A percentile compares a stretch with the other conserved stretches of the same genome.
Conservation (phyloP, 2,113 vertebrate genomes). For the Lagopus muta region DNA sequence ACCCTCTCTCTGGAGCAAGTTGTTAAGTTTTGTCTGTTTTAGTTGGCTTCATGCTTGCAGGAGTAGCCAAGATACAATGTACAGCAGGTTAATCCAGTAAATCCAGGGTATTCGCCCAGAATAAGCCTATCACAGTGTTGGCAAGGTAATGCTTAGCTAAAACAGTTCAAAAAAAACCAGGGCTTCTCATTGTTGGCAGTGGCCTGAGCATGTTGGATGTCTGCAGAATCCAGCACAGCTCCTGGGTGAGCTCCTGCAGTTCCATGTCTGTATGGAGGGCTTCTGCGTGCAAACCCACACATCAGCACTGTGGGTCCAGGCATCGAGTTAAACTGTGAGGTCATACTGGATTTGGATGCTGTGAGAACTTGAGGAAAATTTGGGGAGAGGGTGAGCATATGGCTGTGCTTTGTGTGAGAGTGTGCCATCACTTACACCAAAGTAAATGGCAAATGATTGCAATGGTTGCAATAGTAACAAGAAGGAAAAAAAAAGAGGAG, state of each 20-base stretch:
- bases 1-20: neutral
- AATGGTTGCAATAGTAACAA: neutral
- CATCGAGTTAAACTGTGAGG: accelerated
- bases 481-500: neutral
- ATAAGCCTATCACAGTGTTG: neutral
- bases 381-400: neutral
- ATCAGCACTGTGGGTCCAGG: accelerated
- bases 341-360: neutral
- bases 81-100: constrained; percentile 3
- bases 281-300: neutral
- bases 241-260: neutral
- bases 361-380: neutral
- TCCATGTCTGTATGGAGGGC: accelerated
- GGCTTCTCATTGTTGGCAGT: neutral
- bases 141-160: neutral
- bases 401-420: neutral
- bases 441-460: neutral
- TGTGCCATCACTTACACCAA: neutral
- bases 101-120: neutral
- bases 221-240: neutral
- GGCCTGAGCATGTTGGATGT: neutral
- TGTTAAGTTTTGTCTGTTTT: neutral
- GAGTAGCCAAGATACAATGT: neutral
- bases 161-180: constrained; percentile 7
- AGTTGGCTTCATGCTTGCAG: neutral